Percentiles rank a stretch among this genome's conserved stretches.
phyloP scores from a whole-genome alignment of 2,797 vertebrate species.

The Erithacus rubecula region DNA sequence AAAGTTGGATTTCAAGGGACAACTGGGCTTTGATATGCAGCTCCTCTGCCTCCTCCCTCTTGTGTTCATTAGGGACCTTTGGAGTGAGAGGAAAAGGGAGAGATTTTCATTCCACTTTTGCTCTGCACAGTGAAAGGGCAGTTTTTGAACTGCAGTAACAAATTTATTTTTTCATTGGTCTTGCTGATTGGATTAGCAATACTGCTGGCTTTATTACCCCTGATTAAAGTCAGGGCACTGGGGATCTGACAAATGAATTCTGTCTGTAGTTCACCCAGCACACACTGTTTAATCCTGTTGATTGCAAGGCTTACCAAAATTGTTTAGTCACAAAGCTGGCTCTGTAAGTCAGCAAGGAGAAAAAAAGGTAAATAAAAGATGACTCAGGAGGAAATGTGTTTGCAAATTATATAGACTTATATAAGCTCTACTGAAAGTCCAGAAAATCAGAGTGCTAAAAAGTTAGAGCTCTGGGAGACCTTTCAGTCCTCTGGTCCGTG shows the following conservation, averaged over 20 bases:
- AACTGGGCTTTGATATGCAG: constrained; percentile 45
- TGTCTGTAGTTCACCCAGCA: constrained; percentile 37
- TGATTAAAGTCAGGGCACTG: constrained; percentile 50
- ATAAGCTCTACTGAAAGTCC: not conserved
- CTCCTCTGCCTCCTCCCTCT: constrained; percentile 44
- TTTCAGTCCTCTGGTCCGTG: not conserved
- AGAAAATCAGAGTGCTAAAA: constrained; percentile 1
- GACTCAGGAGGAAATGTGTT: constrained; percentile 24
- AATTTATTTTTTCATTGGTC: constrained; percentile 58
- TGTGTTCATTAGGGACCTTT: constrained; percentile 58
- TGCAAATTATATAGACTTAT: not conserved
- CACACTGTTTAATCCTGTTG: constrained; percentile 34
- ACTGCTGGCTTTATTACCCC: constrained; percentile 54
- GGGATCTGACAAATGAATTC: constrained; percentile 65
- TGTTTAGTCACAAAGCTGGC: constrained; percentile 51
- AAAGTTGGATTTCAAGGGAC: constrained; percentile 41
- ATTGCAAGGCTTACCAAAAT: constrained; percentile 45
- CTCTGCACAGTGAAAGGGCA: not conserved
- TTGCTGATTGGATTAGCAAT: constrained; percentile 67
- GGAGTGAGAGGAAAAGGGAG: not conserved
- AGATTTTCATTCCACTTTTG: constrained; percentile 33
- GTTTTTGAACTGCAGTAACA: constrained; percentile 57
- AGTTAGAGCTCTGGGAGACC: not conserved
- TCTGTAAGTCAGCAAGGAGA: not conserved
- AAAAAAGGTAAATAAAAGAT: constrained; percentile 56